Conservation (phyloP, 2,113 vertebrate genomes). For the Misgurnus mizolepis region DNA sequence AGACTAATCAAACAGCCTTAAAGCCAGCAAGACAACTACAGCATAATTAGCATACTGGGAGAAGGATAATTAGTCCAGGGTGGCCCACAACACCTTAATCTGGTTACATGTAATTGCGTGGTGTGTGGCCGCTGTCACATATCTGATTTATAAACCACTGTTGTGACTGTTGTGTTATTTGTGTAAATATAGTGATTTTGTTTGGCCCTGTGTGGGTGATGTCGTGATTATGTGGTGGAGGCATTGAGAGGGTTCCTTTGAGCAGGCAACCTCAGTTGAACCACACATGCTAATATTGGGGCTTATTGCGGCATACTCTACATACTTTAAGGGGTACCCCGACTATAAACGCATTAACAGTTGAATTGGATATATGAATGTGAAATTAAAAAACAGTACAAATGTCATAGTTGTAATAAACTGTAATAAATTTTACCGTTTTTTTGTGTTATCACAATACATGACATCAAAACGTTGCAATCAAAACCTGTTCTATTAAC, state of each 20-base stretch:
- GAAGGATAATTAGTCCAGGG: conserved; percentile 29
- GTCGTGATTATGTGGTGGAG: conserved; percentile 31
- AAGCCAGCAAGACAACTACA: conserved; percentile 19
- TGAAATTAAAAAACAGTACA: too few relatives aligned
- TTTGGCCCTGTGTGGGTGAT: conserved; percentile 17
- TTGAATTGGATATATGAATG: too few relatives aligned
- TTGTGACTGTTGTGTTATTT: conserved; percentile 2
- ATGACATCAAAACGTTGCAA: too few relatives aligned
- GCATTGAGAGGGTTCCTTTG: conserved; percentile 11
- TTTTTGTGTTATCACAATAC: too few relatives aligned
- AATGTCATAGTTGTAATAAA: too few relatives aligned
- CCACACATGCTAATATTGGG: neutral
- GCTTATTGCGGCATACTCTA: neutral
- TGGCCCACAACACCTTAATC: conserved; percentile 37
- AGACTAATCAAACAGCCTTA: conserved; percentile 37
- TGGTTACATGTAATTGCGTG: conserved; percentile 24
- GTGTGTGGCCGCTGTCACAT: neutral
- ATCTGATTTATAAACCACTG: conserved; percentile 26
- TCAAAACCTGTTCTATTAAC: too few relatives aligned
- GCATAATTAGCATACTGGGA: conserved; percentile 19
- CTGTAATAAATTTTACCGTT: too few relatives aligned
- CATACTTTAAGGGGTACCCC: too few relatives aligned
- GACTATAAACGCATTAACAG: too few relatives aligned
- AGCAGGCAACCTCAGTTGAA: neutral
- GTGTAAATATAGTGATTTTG: conserved; percentile 20